phyloP scores from a whole-genome alignment of 2,888 invertebrate genomes.

The Yponomeuta evonymella region DNA sequence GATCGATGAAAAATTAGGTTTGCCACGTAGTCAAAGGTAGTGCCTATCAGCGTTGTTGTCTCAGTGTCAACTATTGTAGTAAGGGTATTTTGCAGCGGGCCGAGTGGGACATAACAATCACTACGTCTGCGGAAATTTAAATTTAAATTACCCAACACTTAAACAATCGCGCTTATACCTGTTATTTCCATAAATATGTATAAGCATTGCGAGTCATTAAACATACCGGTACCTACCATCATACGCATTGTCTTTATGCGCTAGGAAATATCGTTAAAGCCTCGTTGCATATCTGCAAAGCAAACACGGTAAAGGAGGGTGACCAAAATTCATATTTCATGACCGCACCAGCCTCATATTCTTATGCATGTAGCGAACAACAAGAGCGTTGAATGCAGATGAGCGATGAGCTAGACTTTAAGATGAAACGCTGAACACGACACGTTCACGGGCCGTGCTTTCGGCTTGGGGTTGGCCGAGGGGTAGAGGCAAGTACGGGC shows the following conservation, averaged over 20 bases:
- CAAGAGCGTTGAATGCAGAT: conserved; percentile 2
- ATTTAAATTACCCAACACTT: no score
- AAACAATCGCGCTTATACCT: no score
- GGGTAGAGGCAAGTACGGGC: background rate
- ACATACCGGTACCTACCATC: no score
- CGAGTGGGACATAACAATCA: no score
- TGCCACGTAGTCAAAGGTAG: no score
- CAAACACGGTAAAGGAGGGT: conserved; percentile 1
- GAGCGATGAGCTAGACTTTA: conserved; percentile 2
- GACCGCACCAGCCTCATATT: background rate
- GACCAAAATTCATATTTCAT: conserved; percentile 3
- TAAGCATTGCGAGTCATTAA: no score
- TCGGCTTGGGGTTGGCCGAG: background rate
- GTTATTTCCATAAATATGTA: no score
- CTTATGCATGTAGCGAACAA: conserved; percentile 1
- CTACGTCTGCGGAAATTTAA: no score
- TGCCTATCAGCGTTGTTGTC: no score
- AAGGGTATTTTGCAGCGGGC: no score
- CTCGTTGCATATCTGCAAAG: background rate
- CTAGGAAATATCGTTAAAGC: background rate
- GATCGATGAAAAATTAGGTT: no score
- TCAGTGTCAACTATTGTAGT: no score
- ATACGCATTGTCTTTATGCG: background rate
- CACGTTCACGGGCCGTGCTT: background rate
- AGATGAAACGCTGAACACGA: background rate